Evolutionary conservation across 2,113 vertebrate species (phyloP), one percentile per base, ranked within the genome.

Genomic region (Blennius ocellaris): DNA sequence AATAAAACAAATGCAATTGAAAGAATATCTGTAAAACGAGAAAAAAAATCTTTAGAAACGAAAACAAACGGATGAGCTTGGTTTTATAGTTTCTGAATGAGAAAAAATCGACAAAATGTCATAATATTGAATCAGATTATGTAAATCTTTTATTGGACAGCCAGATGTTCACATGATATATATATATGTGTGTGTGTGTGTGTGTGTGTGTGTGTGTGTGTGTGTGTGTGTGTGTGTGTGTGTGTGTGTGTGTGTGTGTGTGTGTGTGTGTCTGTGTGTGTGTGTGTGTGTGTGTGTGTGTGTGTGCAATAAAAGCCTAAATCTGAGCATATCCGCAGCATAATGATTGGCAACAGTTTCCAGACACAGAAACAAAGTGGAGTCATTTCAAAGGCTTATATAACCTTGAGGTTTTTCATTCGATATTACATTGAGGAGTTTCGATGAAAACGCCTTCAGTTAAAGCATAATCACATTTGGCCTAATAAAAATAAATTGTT

Each of bases 11-110:
- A 49, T n/a, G 3, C 37, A 47, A 63, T 14, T 43, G 7, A 8
- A 17, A n/a, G 7, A 70, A 45, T 41, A 60, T 65, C 16, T 49
- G 4, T 8, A 8, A 3, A 69, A 58, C 48, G 30, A 58, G 39
- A 43, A n/a, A 57, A 38, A 47, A 51, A 39, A 60, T 2, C 21
- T 30, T 30, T 30, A 30, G 21, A 30, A 30, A 30, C 21, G 21
- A 30, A 30, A 30, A 30, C 21, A 30, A 30, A 30, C 38, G 0
- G 11, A 2, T 9, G 3, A 11, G 38, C 9, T 44, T n/a, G 15
- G 41, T 12, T 21, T 39, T 38, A 7, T 2, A 10, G 11, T 1
- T 45, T 21, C 9, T 5, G 50, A 14, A 11, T 6, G 3, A 5
- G 3, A 30, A 30, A 30, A 30, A 30, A 30, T 30, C 1, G 6